Evolutionary conservation across 2,113 vertebrate genomes (phyloP).

Genomic region (Mohoua ochrocephala): DNA sequence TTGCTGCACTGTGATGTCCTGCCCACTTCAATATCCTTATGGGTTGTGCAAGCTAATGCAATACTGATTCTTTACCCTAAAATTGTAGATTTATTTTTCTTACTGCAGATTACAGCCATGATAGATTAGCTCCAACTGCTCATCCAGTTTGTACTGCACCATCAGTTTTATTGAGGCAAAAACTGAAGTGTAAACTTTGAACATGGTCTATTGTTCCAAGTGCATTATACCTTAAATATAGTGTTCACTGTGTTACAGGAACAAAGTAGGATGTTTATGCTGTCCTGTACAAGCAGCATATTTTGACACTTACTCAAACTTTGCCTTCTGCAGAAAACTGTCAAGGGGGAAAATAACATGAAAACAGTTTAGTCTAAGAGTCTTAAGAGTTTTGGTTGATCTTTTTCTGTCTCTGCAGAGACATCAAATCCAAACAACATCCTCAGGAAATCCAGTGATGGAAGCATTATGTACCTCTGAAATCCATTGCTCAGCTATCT

Average conservation of each 20-base stretch:
- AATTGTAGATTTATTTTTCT: neutral
- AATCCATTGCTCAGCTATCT: neutral
- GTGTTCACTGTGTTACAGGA: neutral
- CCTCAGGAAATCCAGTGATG: neutral
- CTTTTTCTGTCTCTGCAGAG: neutral
- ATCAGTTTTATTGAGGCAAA: neutral
- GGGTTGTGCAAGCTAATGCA: neutral
- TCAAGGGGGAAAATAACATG: neutral
- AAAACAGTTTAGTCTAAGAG: neutral
- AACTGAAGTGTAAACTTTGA: neutral
- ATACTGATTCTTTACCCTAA: neutral
- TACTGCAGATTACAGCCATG: neutral
- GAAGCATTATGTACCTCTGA: neutral
- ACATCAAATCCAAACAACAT: neutral
- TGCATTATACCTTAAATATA: neutral
- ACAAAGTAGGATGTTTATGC: neutral
- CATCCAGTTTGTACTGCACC: neutral
- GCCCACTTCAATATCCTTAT: neutral
- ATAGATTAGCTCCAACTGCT: neutral
- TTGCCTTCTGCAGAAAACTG: neutral
- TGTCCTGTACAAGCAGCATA: neutral
- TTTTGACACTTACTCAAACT: neutral
- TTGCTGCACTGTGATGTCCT: neutral
- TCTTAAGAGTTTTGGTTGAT: neutral
- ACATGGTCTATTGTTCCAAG: neutral